Evolutionary conservation across 2,113 vertebrate species (phyloP).

Genomic region (Cephalophus harveyi): DNA sequence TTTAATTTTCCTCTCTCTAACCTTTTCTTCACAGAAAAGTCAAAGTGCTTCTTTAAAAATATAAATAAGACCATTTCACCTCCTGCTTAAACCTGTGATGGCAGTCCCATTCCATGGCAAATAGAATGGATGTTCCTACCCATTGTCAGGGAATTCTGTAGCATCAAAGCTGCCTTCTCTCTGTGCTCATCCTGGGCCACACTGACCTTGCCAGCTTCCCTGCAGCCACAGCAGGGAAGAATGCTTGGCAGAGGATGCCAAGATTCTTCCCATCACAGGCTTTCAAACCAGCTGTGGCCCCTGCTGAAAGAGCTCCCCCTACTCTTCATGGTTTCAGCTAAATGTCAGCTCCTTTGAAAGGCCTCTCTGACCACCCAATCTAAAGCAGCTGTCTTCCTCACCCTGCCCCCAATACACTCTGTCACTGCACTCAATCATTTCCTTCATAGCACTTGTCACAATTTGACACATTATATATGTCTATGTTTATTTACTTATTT

Average conservation of each 20-base stretch:
- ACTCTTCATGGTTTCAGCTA: not conserved
- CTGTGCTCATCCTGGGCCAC: not conserved
- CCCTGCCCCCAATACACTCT: not conserved
- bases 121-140: not conserved
- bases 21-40: not conserved
- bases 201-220: not conserved
- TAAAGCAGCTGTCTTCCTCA: not conserved
- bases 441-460: not conserved
- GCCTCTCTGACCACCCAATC: not conserved
- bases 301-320: not conserved
- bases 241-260: not conserved
- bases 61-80: not conserved
- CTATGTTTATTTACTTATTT: conserved; percentile 1
- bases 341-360: not conserved
- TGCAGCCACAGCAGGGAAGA: not conserved
- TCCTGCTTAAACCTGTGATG: not conserved
- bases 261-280: not conserved
- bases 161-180: not conserved
- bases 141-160: not conserved
- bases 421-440: not conserved
- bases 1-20: not conserved
- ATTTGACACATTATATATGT: not conserved
- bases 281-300: not conserved
- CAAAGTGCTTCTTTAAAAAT: not conserved
- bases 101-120: not conserved